Evolutionary conservation across 2,888 invertebrate species (phyloP).

Genomic region (Melolontha melolontha): DNA sequence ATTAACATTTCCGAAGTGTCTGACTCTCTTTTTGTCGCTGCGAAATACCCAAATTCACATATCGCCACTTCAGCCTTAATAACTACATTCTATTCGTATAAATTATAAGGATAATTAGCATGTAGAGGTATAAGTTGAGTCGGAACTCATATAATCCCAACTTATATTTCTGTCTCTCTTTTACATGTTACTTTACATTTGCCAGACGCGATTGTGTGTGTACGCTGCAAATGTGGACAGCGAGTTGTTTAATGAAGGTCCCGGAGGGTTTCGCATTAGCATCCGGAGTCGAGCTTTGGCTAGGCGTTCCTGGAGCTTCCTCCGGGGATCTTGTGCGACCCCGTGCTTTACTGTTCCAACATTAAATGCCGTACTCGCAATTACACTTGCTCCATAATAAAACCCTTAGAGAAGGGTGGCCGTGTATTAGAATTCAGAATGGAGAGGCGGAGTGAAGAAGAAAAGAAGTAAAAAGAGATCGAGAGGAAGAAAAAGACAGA

Average conservation of each 20-base stretch:
- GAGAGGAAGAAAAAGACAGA: neutral
- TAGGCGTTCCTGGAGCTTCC: conserved; percentile 51
- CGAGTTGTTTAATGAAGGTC: conserved; percentile 64
- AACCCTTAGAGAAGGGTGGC: conserved; percentile 48
- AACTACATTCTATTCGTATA: conserved; percentile 44
- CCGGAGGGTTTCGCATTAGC: conserved; percentile 61
- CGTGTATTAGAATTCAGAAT: conserved; percentile 10
- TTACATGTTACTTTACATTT: conserved; percentile 23
- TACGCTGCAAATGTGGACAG: conserved; percentile 59
- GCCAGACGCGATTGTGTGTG: conserved; percentile 26
- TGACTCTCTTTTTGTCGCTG: conserved; percentile 22
- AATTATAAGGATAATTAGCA: conserved; percentile 54
- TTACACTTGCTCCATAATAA: conserved; percentile 58
- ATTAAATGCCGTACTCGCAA: conserved; percentile 59
- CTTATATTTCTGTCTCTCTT: conserved; percentile 39
- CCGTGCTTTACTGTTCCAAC: conserved; percentile 56
- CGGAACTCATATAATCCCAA: conserved; percentile 53
- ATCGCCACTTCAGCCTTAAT: conserved; percentile 41
- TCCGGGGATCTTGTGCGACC: conserved; percentile 56
- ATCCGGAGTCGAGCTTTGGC: conserved; percentile 55
- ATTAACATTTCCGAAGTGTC: conserved; percentile 19
- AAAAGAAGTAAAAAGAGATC: conserved; percentile 1
- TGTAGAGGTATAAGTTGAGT: conserved; percentile 53
- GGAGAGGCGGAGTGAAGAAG: conserved; percentile 8
- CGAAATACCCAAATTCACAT: conserved; percentile 27